Conservation (phyloP, 2,797 vertebrate genomes). For the Oreochromis mossambicus region DNA sequence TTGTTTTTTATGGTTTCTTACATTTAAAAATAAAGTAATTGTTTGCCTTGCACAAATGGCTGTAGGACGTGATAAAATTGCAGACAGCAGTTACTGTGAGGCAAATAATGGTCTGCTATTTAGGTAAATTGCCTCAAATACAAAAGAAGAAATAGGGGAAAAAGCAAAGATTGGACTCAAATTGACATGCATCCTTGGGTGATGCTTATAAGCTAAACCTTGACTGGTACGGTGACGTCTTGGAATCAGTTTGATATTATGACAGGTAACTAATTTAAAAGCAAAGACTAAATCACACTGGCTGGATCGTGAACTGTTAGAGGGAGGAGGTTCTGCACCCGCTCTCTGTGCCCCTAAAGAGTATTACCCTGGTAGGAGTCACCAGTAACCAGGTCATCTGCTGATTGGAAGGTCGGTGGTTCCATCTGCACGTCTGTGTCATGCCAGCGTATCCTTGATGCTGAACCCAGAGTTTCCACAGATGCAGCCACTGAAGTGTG, state of each 20-base stretch:
- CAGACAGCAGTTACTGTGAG: not conserved
- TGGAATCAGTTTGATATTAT: not conserved
- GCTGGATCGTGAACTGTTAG: not conserved
- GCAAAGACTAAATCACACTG: not conserved
- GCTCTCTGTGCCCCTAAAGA: not conserved
- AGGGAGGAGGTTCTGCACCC: not conserved
- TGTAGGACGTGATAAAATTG: not conserved
- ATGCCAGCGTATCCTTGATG: not conserved
- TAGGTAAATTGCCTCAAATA: not conserved
- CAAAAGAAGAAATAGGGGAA: not conserved
- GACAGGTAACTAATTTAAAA: not conserved
- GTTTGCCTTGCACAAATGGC: conserved; percentile 1
- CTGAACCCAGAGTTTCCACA: not conserved
- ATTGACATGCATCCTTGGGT: not conserved
- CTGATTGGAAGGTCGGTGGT: not conserved
- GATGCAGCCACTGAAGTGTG: not conserved
- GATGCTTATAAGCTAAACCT: not conserved
- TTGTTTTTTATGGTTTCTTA: not conserved
- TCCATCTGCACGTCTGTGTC: not conserved
- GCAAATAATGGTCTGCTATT: not conserved
- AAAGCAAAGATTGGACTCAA: not conserved
- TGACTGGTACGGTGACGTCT: not conserved
- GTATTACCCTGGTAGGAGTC: not conserved
- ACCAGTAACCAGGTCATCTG: not conserved
- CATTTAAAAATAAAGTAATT: not conserved